A percentile compares a stretch with the other conserved stretches of the same genome.
Conservation (phyloP, 1,140 invertebrate genomes). For the Drosophila bocqueti region DNA sequence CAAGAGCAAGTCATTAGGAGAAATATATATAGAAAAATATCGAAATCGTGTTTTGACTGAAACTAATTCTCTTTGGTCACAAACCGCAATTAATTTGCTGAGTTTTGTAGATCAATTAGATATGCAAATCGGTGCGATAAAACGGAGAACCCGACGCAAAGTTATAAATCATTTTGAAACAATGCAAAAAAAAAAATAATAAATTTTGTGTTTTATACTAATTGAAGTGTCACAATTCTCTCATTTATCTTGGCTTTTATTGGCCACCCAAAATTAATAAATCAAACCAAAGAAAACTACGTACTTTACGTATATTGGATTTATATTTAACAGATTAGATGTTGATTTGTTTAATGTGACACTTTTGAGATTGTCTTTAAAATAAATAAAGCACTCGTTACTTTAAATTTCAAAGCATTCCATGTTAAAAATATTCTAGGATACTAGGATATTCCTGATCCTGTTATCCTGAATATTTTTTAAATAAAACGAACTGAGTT, state of each 20-base stretch:
- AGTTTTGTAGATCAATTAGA: slow-evolving; percentile 58
- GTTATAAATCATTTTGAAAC: slow-evolving; percentile 30
- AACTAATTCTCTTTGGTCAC: slow-evolving; percentile 43
- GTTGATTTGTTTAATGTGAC: neutral
- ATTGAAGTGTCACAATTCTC: slow-evolving; percentile 5
- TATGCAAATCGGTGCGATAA: slow-evolving; percentile 48
- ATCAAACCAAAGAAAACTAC: slow-evolving; percentile 2
- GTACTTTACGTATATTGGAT: neutral
- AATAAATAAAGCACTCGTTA: neutral
- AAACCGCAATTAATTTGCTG: slow-evolving; percentile 39
- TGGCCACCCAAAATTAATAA: slow-evolving; percentile 10
- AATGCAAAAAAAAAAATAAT: neutral
- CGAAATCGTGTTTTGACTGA: slow-evolving; percentile 32
- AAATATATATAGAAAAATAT: slow-evolving; percentile 12
- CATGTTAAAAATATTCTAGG: neutral
- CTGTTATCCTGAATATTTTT: too few species aligned
- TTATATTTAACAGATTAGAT: neutral
- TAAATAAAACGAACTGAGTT: neutral
- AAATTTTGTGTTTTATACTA: slow-evolving; percentile 9
- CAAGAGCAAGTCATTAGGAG: slow-evolving; percentile 40
- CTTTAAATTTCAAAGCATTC: neutral
- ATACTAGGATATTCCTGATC: too few species aligned
- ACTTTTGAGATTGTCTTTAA: neutral
- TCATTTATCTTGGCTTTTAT: slow-evolving; percentile 25
- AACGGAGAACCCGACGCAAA: slow-evolving; percentile 8